These are phyloP conservation scores for Neomorphus geoffroyi DNA, from an alignment of 2,797 vertebrate genomes.

Conservation along the genomic window DNA sequence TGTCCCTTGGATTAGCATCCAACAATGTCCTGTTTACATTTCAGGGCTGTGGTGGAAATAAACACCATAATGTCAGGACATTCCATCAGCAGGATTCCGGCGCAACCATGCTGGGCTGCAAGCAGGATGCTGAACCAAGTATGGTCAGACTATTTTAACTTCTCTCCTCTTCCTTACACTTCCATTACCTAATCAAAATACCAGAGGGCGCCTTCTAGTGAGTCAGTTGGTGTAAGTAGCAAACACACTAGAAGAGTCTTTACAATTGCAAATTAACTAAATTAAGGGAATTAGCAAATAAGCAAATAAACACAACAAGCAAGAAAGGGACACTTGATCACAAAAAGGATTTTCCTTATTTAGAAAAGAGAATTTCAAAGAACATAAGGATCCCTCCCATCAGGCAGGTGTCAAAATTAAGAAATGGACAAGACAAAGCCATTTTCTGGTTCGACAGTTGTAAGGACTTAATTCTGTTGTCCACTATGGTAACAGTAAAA, in stretches of 20 bases:
- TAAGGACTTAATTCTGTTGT: background rate
- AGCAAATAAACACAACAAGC: background rate
- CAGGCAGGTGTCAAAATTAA: background rate
- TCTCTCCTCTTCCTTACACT: background rate
- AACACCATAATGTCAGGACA: conserved; percentile 56
- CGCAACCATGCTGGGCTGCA: background rate
- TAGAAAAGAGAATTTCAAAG: background rate
- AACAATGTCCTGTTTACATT: conserved; percentile 51
- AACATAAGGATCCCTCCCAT: background rate
- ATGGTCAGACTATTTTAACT: background rate
- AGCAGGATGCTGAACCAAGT: conserved; percentile 32
- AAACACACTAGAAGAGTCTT: background rate
- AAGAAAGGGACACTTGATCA: background rate
- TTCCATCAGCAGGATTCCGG: conserved; percentile 57
- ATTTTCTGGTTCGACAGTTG: background rate
- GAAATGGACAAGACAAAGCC: background rate
- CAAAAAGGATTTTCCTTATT: background rate
- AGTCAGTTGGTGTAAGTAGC: no score
- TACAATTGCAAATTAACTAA: background rate
- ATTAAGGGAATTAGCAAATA: background rate
- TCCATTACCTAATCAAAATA: background rate
- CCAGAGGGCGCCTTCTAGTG: background rate
- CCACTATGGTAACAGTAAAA: background rate
- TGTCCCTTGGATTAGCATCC: conserved; percentile 18
- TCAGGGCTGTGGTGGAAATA: conserved; percentile 30